Evolutionary conservation across 1,140 invertebrate species (phyloP), one percentile per base, ranked within the genome.

Genomic region (Orius laevigatus): DNA sequence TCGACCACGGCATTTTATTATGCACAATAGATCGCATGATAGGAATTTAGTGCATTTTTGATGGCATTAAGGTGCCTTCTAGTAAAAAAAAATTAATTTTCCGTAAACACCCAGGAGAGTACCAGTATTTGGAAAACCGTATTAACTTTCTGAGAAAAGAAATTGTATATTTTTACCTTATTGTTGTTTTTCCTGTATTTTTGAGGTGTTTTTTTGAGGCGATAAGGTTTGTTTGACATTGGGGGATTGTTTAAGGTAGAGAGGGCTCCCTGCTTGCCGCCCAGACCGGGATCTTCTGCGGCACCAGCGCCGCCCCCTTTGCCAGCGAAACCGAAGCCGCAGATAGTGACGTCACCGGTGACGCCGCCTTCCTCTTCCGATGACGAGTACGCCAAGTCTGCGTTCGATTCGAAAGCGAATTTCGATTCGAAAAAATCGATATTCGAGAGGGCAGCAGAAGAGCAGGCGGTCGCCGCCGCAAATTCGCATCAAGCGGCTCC

Each of bases 351-450:
- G 10, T 49, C 46, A 6, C 51, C 51, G 11, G 51, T 53, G 33
- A 53, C 41, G 51, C 47, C 47, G 45, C n/a, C 49, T 20, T 50
- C 49, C 5, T 44, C 41, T 19, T 53, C 51, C n/a, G 49, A 46
- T 33, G 49, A 46, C 40, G 49, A 50, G 25, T 45, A 50, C 15
- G 41, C 41, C 19, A 45, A 45, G 20, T 42, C 38, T 5, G 43
- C 36, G n/a, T 53, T 53, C 32, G 51, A 53, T 34, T 49, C 51
- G 2, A 48, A 49, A 11, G 51, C 51, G 31, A 53, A 53, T 41
- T 53, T 53, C 31, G 51, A 53, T n/a, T 41, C 36, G 8, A 53
- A 53, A 42, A 53, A 53, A 25, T 49, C 46, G 4, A 42, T 53
- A 14, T 53, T 53, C 15, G 51, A 53, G 47, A 32, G 34, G 19